Base-by-base conservation (phyloP, 2,888 invertebrate species). In the Eupithecia dodoneata region DNA sequence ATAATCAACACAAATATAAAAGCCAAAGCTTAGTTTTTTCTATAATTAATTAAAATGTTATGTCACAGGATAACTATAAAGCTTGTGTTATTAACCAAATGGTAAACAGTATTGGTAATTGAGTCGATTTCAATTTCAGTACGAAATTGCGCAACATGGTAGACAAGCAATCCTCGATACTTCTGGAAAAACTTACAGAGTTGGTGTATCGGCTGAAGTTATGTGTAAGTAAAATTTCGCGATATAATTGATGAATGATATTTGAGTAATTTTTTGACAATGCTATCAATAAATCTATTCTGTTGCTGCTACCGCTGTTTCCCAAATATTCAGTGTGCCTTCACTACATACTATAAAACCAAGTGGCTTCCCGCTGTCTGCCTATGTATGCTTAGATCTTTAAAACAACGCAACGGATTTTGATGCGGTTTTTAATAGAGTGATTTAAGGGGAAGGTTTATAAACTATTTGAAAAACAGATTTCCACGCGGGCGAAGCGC, bases 201-300 rank as follows among this genome's bases (percentile, higher is more conserved):
- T 91, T 52, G 95, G 94, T 9, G 81, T 92, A 13, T 91, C 95
- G 2, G 89, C 89, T 63, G 91, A 93, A 77, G 84, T 95, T 47
- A 83, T 95, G 83, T 95, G 95, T 95, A 89, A 92, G 94, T 90
- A 78, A 5, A 4, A 15, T 70, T 66, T 71, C 59, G 10, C 4
- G 12, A 63, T 30, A 42, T 7, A 15, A 59, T 59, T 42, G 7
- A 42, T 6, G 18, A n/a, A n/a, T 59, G 4, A 41, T 10, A 30
- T 4, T 59, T 59, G 5, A 44, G 4, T 4, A 6, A 2, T 44
- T 13, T 52, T 52, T 13, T 52, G 2, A 3, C 12, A 52, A 52
- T 52, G 13, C 4, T 52, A 5, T 52, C 15, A 15, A 52, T 4
- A 15, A 30, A 13, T 52, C 49, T 13, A 15, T 52, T 52, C 15